Percentiles rank a stretch among this genome's conserved stretches.
These are phyloP conservation scores for Megalurothrips usitatus DNA, from an alignment of 2,888 invertebrate species.

Conservation along the genomic window DNA sequence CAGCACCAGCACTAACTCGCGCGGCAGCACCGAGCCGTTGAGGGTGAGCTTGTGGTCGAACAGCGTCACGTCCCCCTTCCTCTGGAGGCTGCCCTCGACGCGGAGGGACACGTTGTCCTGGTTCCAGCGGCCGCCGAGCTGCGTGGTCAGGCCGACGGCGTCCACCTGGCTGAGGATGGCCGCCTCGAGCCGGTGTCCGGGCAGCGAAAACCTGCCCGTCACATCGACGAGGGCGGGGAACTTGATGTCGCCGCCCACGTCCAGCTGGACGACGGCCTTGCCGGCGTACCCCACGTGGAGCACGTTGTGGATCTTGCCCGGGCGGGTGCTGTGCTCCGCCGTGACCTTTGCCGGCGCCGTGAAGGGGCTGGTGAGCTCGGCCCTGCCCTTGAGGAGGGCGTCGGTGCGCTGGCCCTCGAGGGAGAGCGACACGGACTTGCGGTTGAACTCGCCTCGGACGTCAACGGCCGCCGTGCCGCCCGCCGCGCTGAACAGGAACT, in stretches of 20 bases:
- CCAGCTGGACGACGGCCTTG: slow-evolving; percentile 28
- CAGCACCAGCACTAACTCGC: slow-evolving; percentile 29
- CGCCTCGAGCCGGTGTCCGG: slow-evolving; percentile 30
- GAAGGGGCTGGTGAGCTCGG: slow-evolving; percentile 31
- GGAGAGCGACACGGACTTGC: slow-evolving; percentile 23
- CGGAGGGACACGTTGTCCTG: slow-evolving; percentile 13
- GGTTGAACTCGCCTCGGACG: slow-evolving; percentile 29
- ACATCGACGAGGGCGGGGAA: slow-evolving; percentile 32
- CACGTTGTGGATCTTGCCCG: slow-evolving; percentile 29
- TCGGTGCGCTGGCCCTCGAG: slow-evolving; percentile 30
- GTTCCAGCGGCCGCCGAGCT: slow-evolving; percentile 32
- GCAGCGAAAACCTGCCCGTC: slow-evolving; percentile 27
- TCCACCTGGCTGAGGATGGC: slow-evolving; percentile 28
- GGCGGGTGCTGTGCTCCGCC: slow-evolving; percentile 29
- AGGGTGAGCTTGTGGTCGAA: slow-evolving; percentile 27
- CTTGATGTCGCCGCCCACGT: slow-evolving; percentile 30
- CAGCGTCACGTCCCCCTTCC: background rate
- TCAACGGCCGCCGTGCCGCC: slow-evolving; percentile 18
- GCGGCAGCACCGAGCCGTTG: slow-evolving; percentile 28
- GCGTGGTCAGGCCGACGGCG: slow-evolving; percentile 27
- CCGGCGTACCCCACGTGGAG: slow-evolving; percentile 30
- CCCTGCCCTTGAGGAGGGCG: slow-evolving; percentile 27
- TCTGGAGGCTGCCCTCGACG: slow-evolving; percentile 21
- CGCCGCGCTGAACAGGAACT: background rate
- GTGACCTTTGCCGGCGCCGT: slow-evolving; percentile 28